These are phyloP conservation scores for Xenopus borealis DNA, from an alignment of 2,113 vertebrate genomes.

Conservation along the genomic window DNA sequence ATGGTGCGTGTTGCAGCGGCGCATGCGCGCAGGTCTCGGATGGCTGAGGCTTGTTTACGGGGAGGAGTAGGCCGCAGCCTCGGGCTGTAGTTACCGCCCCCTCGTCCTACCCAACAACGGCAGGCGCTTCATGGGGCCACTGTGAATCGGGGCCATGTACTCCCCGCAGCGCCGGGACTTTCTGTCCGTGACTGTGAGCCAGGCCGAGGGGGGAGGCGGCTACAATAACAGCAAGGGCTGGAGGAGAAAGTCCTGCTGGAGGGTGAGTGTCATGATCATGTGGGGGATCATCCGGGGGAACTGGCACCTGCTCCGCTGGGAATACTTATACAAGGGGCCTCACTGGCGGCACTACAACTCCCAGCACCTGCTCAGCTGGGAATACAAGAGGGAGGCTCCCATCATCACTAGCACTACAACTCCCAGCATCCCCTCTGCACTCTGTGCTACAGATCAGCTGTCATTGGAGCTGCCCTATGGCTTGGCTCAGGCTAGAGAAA, in stretches of 20 bases:
- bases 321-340: no score
- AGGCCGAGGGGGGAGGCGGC: constrained; percentile 54
- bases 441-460: no score
- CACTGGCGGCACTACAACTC: no score
- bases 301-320: not conserved
- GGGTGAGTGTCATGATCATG: no score
- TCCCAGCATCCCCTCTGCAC: no score
- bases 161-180: constrained; percentile 71
- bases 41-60: constrained; percentile 17
- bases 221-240: constrained; percentile 79
- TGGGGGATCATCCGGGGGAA: no score
- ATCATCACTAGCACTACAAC: no score
- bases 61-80: not conserved
- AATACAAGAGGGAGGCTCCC: no score
- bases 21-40: constrained; percentile 11
- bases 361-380: no score
- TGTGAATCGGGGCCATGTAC: constrained; percentile 58
- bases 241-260: constrained; percentile 83
- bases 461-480: no score
- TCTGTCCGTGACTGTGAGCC: constrained; percentile 75
- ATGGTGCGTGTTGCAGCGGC: not conserved
- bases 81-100: constrained; percentile 27
- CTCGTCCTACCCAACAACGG: constrained; percentile 12
- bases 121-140: constrained; percentile 10
- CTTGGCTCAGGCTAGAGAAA: no score